phyloP scores from a whole-genome alignment of 2,113 vertebrate genomes.

The Oryzias woworae region DNA sequence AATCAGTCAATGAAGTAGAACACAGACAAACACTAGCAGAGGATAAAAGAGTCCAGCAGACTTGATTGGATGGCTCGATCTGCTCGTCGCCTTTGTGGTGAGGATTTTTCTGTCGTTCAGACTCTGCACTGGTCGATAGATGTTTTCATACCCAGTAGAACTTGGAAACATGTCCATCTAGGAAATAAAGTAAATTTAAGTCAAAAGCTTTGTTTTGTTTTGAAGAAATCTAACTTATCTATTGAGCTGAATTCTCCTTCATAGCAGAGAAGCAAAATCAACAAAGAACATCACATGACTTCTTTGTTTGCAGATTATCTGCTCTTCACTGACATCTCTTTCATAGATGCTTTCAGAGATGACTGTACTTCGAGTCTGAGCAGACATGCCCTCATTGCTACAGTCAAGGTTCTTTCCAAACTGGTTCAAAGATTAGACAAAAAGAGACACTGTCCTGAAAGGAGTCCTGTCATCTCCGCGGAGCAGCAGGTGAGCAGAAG shows the following conservation, averaged over 20 bases:
- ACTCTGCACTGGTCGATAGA: conserved; percentile 40
- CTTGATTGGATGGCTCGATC: neutral
- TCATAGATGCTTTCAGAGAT: neutral
- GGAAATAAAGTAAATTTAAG: neutral
- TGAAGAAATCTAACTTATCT: no score
- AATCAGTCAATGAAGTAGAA: neutral
- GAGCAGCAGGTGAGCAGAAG: no score
- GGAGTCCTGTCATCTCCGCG: no score
- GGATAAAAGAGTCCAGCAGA: neutral
- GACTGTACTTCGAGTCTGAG: neutral
- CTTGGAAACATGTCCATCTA: conserved; percentile 51
- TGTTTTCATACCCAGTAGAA: conserved; percentile 1
- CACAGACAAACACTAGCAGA: conserved; percentile 15
- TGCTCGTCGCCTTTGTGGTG: neutral
- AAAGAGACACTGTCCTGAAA: no score
- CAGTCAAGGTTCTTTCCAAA: no score
- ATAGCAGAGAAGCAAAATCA: neutral
- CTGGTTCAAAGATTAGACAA: no score
- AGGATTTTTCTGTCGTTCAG: conserved; percentile 36
- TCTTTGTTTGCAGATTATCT: neutral
- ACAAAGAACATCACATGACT: no score
- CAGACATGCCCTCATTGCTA: no score
- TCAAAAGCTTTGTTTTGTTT: neutral
- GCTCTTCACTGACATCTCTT: neutral
- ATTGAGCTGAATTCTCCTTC: no score